Conservation (phyloP, 2,797 vertebrate species). For the Syndactyla subalaris region DNA sequence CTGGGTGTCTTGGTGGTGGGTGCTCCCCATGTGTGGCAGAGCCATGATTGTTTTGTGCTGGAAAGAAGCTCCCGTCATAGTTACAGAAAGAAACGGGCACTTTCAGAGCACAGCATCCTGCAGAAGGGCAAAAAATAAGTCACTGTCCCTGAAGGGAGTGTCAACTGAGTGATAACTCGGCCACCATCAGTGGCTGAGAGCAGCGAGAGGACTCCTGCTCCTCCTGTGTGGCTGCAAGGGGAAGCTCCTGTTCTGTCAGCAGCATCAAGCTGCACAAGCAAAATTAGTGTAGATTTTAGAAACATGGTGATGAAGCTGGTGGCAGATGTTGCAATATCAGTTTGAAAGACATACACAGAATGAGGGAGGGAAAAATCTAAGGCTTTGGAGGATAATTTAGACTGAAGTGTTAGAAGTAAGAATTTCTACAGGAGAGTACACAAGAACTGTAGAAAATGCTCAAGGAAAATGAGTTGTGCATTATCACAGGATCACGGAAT, state of each 20-base stretch:
- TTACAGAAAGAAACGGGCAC: neutral
- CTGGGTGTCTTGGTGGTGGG: neutral
- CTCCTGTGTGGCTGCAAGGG: fast-evolving
- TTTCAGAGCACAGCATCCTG: neutral
- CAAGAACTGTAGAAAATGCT: neutral
- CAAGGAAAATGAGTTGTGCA: neutral
- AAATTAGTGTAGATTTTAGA: neutral
- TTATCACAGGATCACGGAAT: neutral
- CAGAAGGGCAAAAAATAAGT: neutral
- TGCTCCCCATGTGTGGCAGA: neutral
- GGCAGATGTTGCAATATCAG: neutral
- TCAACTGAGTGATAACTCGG: neutral
- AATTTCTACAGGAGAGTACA: fast-evolving
- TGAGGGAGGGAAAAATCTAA: neutral
- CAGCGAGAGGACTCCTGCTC: neutral
- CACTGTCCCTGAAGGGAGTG: neutral
- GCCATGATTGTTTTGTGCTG: neutral
- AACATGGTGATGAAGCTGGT: neutral
- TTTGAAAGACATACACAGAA: neutral
- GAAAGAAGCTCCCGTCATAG: neutral
- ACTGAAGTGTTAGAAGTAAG: neutral
- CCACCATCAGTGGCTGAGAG: neutral
- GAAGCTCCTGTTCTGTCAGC: neutral
- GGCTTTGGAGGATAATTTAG: neutral
- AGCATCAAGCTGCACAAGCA: neutral